Evolutionary conservation across 2,797 vertebrate species (phyloP).

Genomic region (Tauraco hartlaubi): DNA sequence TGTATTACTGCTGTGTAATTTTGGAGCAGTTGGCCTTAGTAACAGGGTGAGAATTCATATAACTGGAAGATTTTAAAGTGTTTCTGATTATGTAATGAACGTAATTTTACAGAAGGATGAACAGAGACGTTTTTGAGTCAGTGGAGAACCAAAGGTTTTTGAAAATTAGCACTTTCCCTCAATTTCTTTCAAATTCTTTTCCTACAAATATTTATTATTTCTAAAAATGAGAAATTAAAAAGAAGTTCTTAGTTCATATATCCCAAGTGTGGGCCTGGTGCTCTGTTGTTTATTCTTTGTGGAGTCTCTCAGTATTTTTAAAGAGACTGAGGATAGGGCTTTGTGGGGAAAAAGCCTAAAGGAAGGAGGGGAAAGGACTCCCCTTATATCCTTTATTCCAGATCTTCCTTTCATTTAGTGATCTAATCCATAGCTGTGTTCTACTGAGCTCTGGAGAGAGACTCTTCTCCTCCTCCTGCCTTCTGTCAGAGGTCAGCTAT

Average conservation of each 20-base stretch:
- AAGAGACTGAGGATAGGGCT: background rate
- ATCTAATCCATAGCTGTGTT: background rate
- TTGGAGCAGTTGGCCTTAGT: background rate
- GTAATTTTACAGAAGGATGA: background rate
- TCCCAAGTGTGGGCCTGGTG: background rate
- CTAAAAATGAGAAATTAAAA: background rate
- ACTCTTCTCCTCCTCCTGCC: background rate
- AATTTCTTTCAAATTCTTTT: background rate
- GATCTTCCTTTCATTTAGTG: background rate
- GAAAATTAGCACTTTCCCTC: background rate
- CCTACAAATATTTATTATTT: background rate
- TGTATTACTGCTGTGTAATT: background rate
- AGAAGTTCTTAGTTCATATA: background rate
- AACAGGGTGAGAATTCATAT: background rate
- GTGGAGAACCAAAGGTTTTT: background rate
- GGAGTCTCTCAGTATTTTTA: background rate
- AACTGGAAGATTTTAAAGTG: background rate
- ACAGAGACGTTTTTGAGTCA: background rate
- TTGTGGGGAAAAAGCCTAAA: accelerated
- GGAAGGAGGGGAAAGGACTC: background rate
- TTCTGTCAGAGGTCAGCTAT: background rate
- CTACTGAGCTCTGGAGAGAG: background rate
- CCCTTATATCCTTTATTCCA: background rate
- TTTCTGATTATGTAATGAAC: background rate
- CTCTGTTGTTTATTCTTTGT: background rate